Percentiles rank a stretch among this genome's conserved stretches.
phyloP scores from a whole-genome alignment of 2,113 vertebrate species.

The Menura novaehollandiae region DNA sequence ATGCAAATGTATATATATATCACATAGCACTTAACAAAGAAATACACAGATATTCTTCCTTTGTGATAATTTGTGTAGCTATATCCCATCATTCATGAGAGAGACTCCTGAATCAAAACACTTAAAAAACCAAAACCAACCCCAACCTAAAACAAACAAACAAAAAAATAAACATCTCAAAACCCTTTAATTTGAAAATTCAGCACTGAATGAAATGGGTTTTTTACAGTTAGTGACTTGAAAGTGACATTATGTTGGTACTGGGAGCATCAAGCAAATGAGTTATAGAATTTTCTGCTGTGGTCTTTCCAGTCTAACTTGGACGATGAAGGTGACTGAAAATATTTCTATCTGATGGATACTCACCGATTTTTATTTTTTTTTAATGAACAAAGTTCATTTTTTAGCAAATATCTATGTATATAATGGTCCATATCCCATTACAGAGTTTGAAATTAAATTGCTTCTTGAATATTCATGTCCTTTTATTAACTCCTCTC shows the following conservation, averaged over 20 bases:
- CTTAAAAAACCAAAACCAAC: background rate
- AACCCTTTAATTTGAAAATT: background rate
- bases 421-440: background rate
- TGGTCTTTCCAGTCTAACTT: background rate
- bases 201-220: background rate
- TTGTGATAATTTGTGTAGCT: background rate
- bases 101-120: background rate
- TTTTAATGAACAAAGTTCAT: rapidly evolving
- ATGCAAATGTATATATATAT: background rate
- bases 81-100: background rate
- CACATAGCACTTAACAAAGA: background rate
- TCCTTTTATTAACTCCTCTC: background rate
- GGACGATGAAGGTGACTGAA: background rate
- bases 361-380: background rate
- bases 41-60: background rate
- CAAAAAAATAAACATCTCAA: background rate
- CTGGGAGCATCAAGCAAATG: background rate
- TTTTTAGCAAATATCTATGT: background rate
- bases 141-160: background rate
- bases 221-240: background rate
- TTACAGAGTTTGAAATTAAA: background rate
- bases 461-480: background rate
- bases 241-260: background rate
- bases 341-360: background rate
- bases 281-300: background rate